Evolutionary conservation across 2,797 vertebrate genomes (phyloP), one percentile per base, ranked within the genome.

Genomic region (Enoplosus armatus): DNA sequence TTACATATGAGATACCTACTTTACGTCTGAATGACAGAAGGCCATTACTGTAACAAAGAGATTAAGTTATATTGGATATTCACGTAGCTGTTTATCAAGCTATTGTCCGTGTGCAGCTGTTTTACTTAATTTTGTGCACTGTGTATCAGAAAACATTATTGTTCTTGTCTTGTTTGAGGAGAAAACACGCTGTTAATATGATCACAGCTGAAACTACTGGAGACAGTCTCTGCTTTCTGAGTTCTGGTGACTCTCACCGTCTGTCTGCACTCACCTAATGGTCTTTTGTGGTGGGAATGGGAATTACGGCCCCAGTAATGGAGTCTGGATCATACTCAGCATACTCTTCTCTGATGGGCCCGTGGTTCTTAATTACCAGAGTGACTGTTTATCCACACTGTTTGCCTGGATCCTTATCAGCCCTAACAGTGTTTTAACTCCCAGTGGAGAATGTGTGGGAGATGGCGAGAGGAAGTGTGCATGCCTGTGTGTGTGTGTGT

Each of bases 381-480:
- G 80, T 82, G 89, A 90, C 89, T 92, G 93, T 95, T 94, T 93
- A 94, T 92, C 92, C 85, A 88, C 85, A 85, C 63, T 93, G 91
- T 95, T 95, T 93, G 91, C 92, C 84, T 88, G 89, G 93, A 94
- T 93, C 88, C 90, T 94, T 94, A 95, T 95, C 94, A 89, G 92
- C 90, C 89, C 79, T 89, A 90, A 92, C 85, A 88, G 90, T 90
- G 92, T 91, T 93, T 93, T 91, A 92, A 93, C 90, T 92, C 90
- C 89, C 90, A 83, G 85, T 82, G 85, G 91, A 93, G 91, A 94
- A 93, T 93, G 91, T 91, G 90, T 90, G 89, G 91, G 92, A 93
- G 93, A 93, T 77, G 84, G 85, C 22, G 59, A 90, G 85, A 90
- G 89, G 89, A 91, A 93, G 84, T 87, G 75, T 81, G 82, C 47